A percentile compares a stretch with the other conserved stretches of the same genome.
Conservation (phyloP, 2,113 vertebrate species). For the Otis tarda region DNA sequence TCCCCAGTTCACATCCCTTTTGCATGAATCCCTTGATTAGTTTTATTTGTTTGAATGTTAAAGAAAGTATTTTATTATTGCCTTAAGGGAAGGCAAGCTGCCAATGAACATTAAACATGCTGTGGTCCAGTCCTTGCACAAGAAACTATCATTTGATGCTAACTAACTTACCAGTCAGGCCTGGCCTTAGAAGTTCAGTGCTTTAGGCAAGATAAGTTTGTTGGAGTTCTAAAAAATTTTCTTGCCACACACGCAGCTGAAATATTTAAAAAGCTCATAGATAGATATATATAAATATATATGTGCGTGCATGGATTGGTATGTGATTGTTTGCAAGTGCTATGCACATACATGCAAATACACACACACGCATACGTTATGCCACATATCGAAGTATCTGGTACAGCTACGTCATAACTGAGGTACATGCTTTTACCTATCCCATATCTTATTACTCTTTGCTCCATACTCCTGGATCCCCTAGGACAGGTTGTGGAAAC, state of each 20-base stretch:
- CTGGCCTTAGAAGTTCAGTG: background rate
- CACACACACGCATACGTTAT: background rate
- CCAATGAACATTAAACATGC: background rate
- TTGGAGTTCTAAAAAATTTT: background rate
- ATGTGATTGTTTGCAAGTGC: background rate
- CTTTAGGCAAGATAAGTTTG: background rate
- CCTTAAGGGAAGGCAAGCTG: conserved; percentile 8
- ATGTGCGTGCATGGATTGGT: background rate
- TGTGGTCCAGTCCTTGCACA: conserved; percentile 20
- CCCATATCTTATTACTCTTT: background rate
- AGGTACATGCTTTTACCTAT: background rate
- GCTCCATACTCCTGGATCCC: background rate
- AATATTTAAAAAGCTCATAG: background rate
- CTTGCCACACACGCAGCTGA: background rate
- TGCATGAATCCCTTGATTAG: background rate
- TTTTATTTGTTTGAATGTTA: background rate
- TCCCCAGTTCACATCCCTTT: background rate
- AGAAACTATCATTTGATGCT: background rate
- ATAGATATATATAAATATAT: background rate
- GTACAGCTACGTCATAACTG: background rate
- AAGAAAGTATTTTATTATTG: conserved; percentile 17
- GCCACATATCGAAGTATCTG: background rate
- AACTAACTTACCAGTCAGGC: background rate
- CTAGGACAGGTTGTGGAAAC: background rate
- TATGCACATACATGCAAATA: background rate